Percentiles rank a stretch among this genome's conserved stretches.
Evolutionary conservation across 1,140 invertebrate genomes (phyloP).

Genomic region (Alviniconcha marisindica): DNA sequence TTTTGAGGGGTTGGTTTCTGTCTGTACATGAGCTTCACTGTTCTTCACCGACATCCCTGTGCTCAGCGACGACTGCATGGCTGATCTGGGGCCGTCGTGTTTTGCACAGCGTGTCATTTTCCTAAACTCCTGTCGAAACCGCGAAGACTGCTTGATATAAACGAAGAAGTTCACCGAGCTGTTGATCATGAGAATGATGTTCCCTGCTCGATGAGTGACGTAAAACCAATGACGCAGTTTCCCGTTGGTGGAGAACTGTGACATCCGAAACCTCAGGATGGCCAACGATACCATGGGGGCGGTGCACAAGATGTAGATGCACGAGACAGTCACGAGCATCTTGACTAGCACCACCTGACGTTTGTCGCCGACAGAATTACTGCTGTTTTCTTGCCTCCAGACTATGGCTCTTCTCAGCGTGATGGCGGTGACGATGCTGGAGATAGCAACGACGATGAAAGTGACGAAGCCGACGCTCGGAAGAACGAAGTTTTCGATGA

Average conservation of each 20-base stretch:
- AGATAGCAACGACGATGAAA: neutral
- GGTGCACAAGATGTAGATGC: constrained; percentile 6
- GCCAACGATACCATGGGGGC: neutral
- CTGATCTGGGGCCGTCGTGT: no score
- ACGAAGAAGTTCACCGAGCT: constrained; percentile 20
- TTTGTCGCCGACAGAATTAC: neutral
- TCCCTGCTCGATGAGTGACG: neutral
- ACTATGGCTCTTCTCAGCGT: neutral
- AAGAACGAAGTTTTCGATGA: neutral
- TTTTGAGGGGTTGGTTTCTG: no score
- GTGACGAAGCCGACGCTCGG: neutral
- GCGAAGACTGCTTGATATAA: neutral
- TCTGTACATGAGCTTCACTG: no score
- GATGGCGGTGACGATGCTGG: neutral
- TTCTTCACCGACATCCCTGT: no score
- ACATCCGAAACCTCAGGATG: neutral
- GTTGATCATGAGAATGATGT: constrained; percentile 1
- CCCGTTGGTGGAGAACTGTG: neutral
- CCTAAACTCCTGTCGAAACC: constrained; percentile 1
- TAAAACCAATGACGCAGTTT: neutral
- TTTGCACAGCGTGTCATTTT: no score
- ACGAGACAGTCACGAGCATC: constrained; percentile 18
- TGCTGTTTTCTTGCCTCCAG: neutral
- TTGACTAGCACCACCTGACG: constrained; percentile 16
- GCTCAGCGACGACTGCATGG: no score